A percentile compares a stretch with the other conserved stretches of the same genome.
These are phyloP conservation scores for Dasysyrphus tricinctus DNA, from an alignment of 2,888 invertebrate species.

Conservation along the genomic window DNA sequence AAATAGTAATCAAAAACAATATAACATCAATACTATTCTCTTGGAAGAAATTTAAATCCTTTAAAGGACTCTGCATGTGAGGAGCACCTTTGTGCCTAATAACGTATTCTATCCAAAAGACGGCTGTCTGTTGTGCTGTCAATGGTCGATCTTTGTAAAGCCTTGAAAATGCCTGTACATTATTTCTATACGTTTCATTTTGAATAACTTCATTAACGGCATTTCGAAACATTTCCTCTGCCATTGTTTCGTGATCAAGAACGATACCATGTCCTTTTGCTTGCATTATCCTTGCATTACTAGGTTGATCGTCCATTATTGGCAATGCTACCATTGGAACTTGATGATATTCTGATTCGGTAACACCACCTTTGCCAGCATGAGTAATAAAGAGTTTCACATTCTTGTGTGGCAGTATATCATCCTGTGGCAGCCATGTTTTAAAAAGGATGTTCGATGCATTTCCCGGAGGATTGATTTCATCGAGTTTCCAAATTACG, in stretches of 20 bases:
- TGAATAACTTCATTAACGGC: conserved; percentile 76
- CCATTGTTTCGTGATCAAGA: conserved; percentile 61
- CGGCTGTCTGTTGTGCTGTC: conserved; percentile 84
- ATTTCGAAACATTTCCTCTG: conserved; percentile 63
- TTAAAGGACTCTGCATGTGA: conserved; percentile 84
- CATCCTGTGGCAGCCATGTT: conserved; percentile 86
- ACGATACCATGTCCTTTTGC: conserved; percentile 84
- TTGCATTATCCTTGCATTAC: conserved; percentile 88
- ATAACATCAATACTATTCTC: conserved; percentile 84
- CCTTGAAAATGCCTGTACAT: conserved; percentile 82
- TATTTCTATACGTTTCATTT: conserved; percentile 74
- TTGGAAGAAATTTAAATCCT: conserved; percentile 82
- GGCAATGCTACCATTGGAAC: conserved; percentile 90
- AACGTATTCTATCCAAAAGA: conserved; percentile 85
- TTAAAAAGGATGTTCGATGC: conserved; percentile 80
- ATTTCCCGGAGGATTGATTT: conserved; percentile 71
- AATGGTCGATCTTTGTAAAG: conserved; percentile 84
- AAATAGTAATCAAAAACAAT: conserved; percentile 9
- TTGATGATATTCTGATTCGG: conserved; percentile 90
- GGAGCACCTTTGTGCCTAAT: conserved; percentile 84
- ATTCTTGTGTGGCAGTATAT: conserved; percentile 89
- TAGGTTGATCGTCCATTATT: conserved; percentile 90
- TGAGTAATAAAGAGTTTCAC: conserved; percentile 83
- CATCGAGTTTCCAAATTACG: conserved; percentile 87
- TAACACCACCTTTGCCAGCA: conserved; percentile 88